Conservation (phyloP, 1,140 invertebrate genomes). For the Drosophila pseudoobscura region DNA sequence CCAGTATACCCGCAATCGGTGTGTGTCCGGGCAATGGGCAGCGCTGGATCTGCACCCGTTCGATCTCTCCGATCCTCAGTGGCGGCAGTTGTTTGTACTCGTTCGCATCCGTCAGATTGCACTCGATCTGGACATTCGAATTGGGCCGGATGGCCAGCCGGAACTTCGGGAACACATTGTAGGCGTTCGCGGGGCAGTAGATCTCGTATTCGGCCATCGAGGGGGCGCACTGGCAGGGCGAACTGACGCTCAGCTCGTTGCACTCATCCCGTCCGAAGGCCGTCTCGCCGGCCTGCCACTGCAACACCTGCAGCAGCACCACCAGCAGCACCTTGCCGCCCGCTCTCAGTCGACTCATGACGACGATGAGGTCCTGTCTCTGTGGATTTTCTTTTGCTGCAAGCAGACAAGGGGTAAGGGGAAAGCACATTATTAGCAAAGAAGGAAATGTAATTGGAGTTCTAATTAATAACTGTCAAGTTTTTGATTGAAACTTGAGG, state of each 20-base stretch:
- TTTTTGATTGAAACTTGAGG: slow-evolving; percentile 11
- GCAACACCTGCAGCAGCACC: slow-evolving; percentile 39
- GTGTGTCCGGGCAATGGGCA: slow-evolving; percentile 69
- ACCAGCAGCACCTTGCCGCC: slow-evolving; percentile 35
- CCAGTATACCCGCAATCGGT: slow-evolving; percentile 67
- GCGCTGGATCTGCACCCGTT: slow-evolving; percentile 65
- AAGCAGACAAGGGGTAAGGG: slow-evolving; percentile 3
- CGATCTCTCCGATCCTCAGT: slow-evolving; percentile 57
- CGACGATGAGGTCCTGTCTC: slow-evolving; percentile 1
- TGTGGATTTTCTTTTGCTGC: background rate
- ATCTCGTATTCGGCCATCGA: slow-evolving; percentile 66
- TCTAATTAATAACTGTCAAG: slow-evolving; percentile 24
- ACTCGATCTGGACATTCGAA: slow-evolving; percentile 65
- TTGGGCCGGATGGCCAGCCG: slow-evolving; percentile 60
- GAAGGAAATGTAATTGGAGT: background rate
- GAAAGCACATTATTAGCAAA: slow-evolving; percentile 2
- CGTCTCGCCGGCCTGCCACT: slow-evolving; percentile 34
- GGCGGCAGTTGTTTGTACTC: slow-evolving; percentile 69
- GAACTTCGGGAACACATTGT: slow-evolving; percentile 59
- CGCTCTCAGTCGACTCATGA: slow-evolving; percentile 35
- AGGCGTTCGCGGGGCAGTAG: slow-evolving; percentile 53
- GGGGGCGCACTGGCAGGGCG: slow-evolving; percentile 61
- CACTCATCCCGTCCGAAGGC: slow-evolving; percentile 68
- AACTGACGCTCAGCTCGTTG: slow-evolving; percentile 51
- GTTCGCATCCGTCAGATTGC: slow-evolving; percentile 51